Conservation (phyloP, 2,888 invertebrate species). For the Metellina segmentata region DNA sequence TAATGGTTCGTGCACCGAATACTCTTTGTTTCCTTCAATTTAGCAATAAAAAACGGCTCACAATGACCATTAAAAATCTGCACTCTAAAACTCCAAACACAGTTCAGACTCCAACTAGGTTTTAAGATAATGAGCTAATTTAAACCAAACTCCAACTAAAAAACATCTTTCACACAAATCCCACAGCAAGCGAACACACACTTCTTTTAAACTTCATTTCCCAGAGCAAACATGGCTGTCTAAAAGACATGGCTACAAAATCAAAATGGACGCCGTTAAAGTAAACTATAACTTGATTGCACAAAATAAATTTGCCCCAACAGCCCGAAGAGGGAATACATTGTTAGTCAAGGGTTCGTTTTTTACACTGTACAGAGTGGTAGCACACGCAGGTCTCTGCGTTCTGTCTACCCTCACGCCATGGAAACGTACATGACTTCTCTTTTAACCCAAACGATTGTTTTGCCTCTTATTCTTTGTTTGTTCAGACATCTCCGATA, state of each 20-base stretch:
- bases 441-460: conserved; percentile 71
- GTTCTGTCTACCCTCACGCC: neutral
- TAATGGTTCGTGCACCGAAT: no score
- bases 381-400: no score
- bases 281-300: neutral
- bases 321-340: neutral
- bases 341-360: neutral
- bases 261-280: neutral
- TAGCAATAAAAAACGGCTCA: no score
- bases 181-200: no score
- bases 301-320: neutral
- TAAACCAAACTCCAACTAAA: neutral
- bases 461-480: conserved; percentile 46
- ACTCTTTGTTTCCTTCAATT: no score
- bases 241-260: neutral
- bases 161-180: neutral
- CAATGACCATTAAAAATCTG: no score
- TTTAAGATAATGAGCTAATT: neutral
- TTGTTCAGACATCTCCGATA: conserved; percentile 70
- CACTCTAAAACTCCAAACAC: neutral
- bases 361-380: neutral
- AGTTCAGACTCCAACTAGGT: neutral
- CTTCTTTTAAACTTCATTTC: neutral
- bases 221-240: neutral
- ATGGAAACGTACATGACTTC: conserved; percentile 68